Percentiles rank a stretch among this genome's conserved stretches.
Conservation (phyloP, 35 echinoderm and acorn worm species). For the Patiria miniata region DNA sequence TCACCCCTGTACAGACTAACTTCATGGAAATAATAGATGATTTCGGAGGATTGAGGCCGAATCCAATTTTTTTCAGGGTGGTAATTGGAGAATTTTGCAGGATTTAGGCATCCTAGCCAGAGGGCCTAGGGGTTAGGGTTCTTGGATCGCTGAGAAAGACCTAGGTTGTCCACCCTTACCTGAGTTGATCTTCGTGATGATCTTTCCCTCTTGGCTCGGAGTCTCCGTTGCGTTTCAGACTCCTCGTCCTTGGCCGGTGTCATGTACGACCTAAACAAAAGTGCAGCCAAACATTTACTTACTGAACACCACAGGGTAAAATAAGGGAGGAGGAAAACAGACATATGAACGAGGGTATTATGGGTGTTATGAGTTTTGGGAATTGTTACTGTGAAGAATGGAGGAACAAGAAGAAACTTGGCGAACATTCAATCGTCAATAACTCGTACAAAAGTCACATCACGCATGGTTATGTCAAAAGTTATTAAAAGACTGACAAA, state of each 20-base stretch:
- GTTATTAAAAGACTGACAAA: too few species aligned
- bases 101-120: too few species aligned
- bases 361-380: too few species aligned
- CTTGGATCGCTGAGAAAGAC: too few species aligned
- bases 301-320: background rate
- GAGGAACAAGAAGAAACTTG: background rate
- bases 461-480: conserved; percentile 4
- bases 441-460: background rate
- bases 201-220: conserved; percentile 80
- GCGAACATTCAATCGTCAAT: background rate
- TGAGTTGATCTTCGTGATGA: conserved; percentile 94
- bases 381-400: too few species aligned
- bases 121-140: too few species aligned
- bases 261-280: conserved; percentile 85
- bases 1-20: too few species aligned
- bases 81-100: too few species aligned
- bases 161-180: conserved; percentile 31
- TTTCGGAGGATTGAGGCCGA: too few species aligned
- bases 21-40: too few species aligned
- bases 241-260: conserved; percentile 95
- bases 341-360: too few species aligned
- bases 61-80: too few species aligned
- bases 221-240: conserved; percentile 83
- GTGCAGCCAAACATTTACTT: background rate
- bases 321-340: background rate